Percentiles rank a stretch among this genome's conserved stretches.
Conservation (phyloP, 2,888 invertebrate genomes). For the Machimus atricapillus region DNA sequence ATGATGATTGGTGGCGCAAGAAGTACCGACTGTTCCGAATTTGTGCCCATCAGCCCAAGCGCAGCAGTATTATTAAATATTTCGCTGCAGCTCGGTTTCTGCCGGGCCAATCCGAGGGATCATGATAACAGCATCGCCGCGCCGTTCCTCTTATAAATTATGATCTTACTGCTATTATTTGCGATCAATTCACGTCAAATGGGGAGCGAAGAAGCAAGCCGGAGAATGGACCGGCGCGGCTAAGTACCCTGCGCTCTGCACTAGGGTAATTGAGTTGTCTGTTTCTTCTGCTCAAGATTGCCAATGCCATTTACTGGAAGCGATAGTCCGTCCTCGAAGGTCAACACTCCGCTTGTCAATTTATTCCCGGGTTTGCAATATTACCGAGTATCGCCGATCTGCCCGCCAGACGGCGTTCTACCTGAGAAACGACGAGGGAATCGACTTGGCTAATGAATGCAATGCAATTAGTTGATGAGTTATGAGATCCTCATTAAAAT, state of each 20-base stretch:
- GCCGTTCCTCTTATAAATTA: not conserved
- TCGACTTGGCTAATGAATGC: conserved; percentile 4
- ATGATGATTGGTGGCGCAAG: not conserved
- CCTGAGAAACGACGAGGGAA: not conserved
- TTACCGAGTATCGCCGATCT: not conserved
- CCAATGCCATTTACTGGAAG: conserved; percentile 20
- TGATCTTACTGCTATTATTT: conserved; percentile 17
- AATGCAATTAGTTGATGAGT: conserved; percentile 23
- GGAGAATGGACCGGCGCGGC: not conserved
- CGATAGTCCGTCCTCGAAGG: conserved; percentile 17
- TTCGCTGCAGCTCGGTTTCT: not conserved
- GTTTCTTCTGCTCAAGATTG: not conserved
- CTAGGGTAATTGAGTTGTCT: conserved; percentile 28
- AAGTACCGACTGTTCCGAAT: not conserved
- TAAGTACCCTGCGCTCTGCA: conserved; percentile 1
- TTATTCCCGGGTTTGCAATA: not conserved
- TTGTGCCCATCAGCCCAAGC: not conserved
- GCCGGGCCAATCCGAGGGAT: conserved; percentile 7
- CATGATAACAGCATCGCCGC: conserved; percentile 9
- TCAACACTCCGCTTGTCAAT: conserved; percentile 21
- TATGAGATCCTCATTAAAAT: conserved; percentile 33
- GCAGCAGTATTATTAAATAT: conserved; percentile 23
- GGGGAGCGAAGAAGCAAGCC: not conserved
- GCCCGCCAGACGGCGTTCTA: not conserved
- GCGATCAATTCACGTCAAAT: conserved; percentile 29